These are phyloP conservation scores for Streptopelia turtur DNA, from an alignment of 2,797 vertebrate genomes.

Conservation along the genomic window DNA sequence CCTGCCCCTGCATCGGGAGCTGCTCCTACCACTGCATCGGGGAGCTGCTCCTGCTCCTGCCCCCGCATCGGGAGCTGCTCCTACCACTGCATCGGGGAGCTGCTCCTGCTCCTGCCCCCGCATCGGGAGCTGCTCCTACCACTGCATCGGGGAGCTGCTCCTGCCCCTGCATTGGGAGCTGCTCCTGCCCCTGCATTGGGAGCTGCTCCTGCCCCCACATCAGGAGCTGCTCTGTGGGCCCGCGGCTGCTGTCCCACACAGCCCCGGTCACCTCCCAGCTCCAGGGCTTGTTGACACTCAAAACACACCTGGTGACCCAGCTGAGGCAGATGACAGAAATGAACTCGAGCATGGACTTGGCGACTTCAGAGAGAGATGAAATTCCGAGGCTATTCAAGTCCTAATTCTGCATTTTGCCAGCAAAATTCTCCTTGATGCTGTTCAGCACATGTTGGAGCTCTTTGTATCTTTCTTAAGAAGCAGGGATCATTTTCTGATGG, in stretches of 20 bases:
- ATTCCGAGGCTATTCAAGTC: neutral
- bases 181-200: too few relatives aligned
- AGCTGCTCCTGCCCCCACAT: too few relatives aligned
- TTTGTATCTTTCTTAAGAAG: neutral
- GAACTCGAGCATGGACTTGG: neutral
- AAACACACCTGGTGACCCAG: neutral
- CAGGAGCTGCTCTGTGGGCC: too few relatives aligned
- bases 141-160: too few relatives aligned
- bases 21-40: too few relatives aligned
- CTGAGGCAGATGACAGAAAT: neutral
- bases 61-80: too few relatives aligned
- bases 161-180: too few relatives aligned
- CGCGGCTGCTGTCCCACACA: neutral
- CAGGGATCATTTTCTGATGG: neutral
- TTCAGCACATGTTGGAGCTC: neutral
- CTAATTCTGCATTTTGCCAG: neutral
- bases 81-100: too few relatives aligned
- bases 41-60: neutral
- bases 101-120: too few relatives aligned
- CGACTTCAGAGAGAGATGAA: neutral
- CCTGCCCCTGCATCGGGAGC: too few relatives aligned
- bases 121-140: too few relatives aligned
- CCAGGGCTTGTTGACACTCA: neutral
- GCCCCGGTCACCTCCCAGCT: neutral
- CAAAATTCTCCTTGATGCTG: neutral